Evolutionary conservation across 2,888 invertebrate species (phyloP).

Genomic region (Liodrosophila aerea): DNA sequence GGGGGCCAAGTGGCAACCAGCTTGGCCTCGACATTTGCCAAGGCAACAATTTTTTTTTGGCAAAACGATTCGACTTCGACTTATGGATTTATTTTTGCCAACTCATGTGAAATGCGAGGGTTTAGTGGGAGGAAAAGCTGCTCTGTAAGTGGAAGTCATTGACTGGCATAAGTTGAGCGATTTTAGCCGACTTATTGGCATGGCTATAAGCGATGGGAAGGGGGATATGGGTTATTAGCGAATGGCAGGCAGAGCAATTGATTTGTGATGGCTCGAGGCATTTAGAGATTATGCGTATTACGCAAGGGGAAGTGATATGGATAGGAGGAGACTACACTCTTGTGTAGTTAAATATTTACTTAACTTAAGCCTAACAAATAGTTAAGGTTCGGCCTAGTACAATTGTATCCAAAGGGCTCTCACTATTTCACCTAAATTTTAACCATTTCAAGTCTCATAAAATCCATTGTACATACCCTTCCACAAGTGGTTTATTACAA

Average conservation of each 20-base stretch:
- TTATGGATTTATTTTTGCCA: slow-evolving; percentile 48
- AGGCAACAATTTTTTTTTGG: slow-evolving; percentile 28
- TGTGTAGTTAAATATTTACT: no score
- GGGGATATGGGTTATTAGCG: slow-evolving; percentile 55
- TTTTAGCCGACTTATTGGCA: slow-evolving; percentile 45
- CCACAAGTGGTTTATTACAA: neutral
- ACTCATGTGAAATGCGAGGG: slow-evolving; percentile 31
- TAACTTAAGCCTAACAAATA: no score
- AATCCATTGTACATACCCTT: slow-evolving; percentile 37
- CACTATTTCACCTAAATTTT: no score
- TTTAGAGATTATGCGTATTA: slow-evolving; percentile 7
- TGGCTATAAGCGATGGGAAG: slow-evolving; percentile 27
- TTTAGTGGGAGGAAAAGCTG: neutral
- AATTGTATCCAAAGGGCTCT: no score
- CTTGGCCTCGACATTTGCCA: slow-evolving; percentile 46
- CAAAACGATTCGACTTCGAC: slow-evolving; percentile 22
- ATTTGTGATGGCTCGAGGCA: slow-evolving; percentile 33
- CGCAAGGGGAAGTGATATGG: slow-evolving; percentile 1
- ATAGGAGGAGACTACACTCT: neutral
- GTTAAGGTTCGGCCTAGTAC: no score
- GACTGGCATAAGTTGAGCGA: slow-evolving; percentile 55
- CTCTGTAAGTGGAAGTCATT: slow-evolving; percentile 22
- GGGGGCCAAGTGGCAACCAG: slow-evolving; percentile 15
- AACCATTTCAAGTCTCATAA: neutral
- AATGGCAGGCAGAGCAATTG: slow-evolving; percentile 53